Base-by-base conservation (phyloP, 2,888 invertebrate species). In the Lomographa bimaculata region DNA sequence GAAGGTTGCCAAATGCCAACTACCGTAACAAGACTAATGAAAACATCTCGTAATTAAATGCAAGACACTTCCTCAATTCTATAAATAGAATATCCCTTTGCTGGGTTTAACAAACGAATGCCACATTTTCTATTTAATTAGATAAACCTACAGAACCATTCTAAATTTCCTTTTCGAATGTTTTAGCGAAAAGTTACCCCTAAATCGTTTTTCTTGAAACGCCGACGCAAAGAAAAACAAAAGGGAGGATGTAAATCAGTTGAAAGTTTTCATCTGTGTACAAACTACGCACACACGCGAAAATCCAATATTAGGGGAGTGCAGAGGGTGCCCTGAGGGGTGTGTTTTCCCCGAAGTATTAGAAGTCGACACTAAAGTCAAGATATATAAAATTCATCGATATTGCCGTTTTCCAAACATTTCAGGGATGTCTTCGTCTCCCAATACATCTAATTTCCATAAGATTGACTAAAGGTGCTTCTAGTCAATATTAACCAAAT, bases 301-400 rank as follows among this genome's bases (percentile, higher is more conserved):
- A 71, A 77, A 81, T 77, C 77, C 78, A 85, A 85, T 78, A 79
- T 72, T 69, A 71, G 74, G 77, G 77, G 73, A 77, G 69, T 64
- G 58, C 45, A 37, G 55, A 64, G 64, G 65, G 62, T 64, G 62
- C 70, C 65, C 62, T 64, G 71, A 74, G 78, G 79, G 77, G 81
- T 74, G 67, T 71, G 71, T 76, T 79, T 82, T 75, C 75, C 79
- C 77, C 64, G 63, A 78, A 81, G 80, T 78, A 82, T 80, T 77
- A 72, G 54, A 72, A 68, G 59, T 54, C 60, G 54, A 58, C 67
- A 69, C 63, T 74, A 60, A 79, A 81, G 73, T 77, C 73, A 74
- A 67, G 65, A 71, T 72, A 81, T 79, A 82, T 76, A 82, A 80
- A 81, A 83, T 83, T 82, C 80, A 84, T 81, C 64, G 79, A 76